Percentiles rank a stretch among this genome's conserved stretches.
phyloP scores from a whole-genome alignment of 2,797 vertebrate species.

The Sebastes paucispinis region DNA sequence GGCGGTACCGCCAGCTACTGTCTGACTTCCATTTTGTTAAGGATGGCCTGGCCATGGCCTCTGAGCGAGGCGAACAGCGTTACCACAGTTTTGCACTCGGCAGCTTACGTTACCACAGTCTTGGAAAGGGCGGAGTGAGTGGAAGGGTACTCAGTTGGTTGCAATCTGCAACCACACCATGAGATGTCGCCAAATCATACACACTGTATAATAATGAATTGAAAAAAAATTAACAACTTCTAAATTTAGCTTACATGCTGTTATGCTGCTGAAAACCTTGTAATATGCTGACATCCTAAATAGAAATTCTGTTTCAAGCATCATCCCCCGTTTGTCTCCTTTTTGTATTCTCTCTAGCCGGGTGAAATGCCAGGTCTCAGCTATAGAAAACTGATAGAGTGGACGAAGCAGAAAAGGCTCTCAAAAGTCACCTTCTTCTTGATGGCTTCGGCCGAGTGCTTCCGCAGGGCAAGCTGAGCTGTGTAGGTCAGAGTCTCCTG shows the following conservation, averaged over 20 bases:
- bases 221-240: background rate
- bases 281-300: background rate
- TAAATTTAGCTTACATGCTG: background rate
- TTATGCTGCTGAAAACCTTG: background rate
- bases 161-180: no score
- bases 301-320: background rate
- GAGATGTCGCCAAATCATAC: no score
- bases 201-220: no score
- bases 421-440: conserved; percentile 85
- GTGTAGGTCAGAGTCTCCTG: conserved; percentile 92
- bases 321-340: background rate
- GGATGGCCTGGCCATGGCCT: no score
- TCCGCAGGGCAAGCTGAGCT: conserved; percentile 87
- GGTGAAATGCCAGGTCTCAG: background rate
- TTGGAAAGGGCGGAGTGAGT: no score
- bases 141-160: no score
- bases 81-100: no score
- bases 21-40: no score
- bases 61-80: no score
- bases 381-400: background rate
- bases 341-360: background rate
- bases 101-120: no score
- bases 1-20: no score
- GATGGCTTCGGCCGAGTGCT: conserved; percentile 78
- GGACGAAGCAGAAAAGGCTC: background rate